These are phyloP conservation scores for Sebastes wilsoni DNA, from an alignment of 2,797 vertebrate genomes.

Conservation along the genomic window DNA sequence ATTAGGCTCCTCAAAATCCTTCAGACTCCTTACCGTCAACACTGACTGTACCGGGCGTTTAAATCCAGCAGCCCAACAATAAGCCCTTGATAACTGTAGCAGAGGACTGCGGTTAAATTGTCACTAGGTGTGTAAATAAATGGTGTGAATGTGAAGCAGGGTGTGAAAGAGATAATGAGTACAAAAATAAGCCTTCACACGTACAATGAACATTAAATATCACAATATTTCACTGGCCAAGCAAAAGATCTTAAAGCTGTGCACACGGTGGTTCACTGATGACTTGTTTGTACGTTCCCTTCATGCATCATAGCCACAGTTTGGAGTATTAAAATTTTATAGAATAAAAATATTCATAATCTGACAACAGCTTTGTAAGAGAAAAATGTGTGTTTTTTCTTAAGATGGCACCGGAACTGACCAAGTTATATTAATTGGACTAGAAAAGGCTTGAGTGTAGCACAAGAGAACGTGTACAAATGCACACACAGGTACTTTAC, in stretches of 20 bases:
- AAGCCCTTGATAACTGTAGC: conserved; percentile 19
- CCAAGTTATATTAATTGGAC: neutral
- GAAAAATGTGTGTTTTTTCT: neutral
- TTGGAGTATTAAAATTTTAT: neutral
- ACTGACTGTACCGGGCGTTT: conserved; percentile 18
- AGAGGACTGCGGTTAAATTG: conserved; percentile 5
- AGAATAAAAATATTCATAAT: neutral
- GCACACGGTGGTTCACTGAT: neutral
- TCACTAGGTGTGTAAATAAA: conserved; percentile 5
- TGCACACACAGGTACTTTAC: neutral
- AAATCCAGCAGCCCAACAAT: conserved; percentile 25
- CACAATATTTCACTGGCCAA: neutral
- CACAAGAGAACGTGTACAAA: neutral
- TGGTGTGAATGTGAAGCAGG: neutral
- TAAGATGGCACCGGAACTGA: neutral
- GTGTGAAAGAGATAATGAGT: neutral
- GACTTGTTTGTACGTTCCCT: neutral
- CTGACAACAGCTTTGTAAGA: neutral
- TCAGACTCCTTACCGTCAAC: conserved; percentile 25
- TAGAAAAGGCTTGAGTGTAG: neutral
- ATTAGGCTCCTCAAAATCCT: conserved; percentile 48
- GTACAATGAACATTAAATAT: neutral
- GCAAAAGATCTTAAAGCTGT: neutral
- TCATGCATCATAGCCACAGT: neutral
- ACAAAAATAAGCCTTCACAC: neutral